These are phyloP conservation scores for Pituophis catenifer DNA, from an alignment of 2,113 vertebrate genomes.

Conservation along the genomic window DNA sequence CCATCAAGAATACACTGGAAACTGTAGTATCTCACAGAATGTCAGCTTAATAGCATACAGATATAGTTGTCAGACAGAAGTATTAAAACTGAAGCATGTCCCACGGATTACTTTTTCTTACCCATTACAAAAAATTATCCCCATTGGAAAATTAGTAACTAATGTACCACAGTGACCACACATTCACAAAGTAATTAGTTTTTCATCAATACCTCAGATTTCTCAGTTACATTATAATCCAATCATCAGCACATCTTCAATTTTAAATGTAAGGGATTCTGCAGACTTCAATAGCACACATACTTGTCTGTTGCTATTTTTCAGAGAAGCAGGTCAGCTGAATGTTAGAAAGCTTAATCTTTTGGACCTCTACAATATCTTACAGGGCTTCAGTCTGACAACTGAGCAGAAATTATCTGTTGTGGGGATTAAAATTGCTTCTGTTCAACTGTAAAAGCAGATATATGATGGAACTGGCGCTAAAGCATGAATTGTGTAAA, in stretches of 20 bases:
- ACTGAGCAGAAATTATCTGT: not conserved
- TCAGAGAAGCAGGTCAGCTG: not conserved
- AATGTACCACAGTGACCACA: constrained; percentile 48
- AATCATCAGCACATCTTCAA: constrained; percentile 55
- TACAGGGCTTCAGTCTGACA: not conserved
- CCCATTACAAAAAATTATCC: constrained; percentile 62
- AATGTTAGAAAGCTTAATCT: fast-evolving
- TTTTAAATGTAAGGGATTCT: constrained; percentile 33
- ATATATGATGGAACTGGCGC: not conserved
- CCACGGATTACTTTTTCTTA: constrained; percentile 63
- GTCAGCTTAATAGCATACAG: constrained; percentile 40
- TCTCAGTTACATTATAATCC: constrained; percentile 57
- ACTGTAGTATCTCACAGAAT: constrained; percentile 35
- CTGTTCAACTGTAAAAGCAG: not conserved
- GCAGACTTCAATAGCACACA: constrained; percentile 11
- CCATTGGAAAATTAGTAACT: constrained; percentile 57
- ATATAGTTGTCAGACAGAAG: constrained; percentile 50
- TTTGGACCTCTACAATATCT: fast-evolving
- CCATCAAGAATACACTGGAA: constrained; percentile 14
- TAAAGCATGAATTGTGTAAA: not conserved
- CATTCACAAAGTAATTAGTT: constrained; percentile 55
- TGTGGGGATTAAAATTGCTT: not conserved
- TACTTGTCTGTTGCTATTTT: not conserved
- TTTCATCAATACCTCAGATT: constrained; percentile 50
- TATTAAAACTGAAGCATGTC: constrained; percentile 55